Evolutionary conservation across 2,888 invertebrate genomes (phyloP).

Genomic region (Monoplex corrugatus): DNA sequence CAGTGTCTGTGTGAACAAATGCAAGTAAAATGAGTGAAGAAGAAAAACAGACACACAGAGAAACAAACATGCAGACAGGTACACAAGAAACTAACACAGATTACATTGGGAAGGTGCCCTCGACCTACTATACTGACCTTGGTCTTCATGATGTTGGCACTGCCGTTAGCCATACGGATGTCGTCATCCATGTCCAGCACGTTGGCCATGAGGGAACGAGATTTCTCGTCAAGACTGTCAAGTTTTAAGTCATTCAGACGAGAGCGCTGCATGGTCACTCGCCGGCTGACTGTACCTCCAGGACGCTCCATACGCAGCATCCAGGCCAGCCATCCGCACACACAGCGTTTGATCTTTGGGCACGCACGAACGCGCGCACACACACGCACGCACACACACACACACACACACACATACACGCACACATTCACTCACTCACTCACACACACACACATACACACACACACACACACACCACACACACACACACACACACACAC

Average conservation of each 20-base stretch:
- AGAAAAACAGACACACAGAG: background rate
- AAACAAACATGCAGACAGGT: no score
- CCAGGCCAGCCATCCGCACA: slow-evolving; percentile 99
- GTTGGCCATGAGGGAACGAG: slow-evolving; percentile 96
- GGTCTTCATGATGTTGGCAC: slow-evolving; percentile 59
- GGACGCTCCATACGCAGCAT: slow-evolving; percentile 97
- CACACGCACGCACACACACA: background rate
- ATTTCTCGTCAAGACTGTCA: slow-evolving; percentile 94
- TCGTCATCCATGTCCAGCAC: slow-evolving; percentile 98
- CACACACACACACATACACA: no score
- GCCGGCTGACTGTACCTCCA: slow-evolving; percentile 87
- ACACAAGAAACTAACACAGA: no score
- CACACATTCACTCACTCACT: no score
- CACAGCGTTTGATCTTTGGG: slow-evolving; percentile 94
- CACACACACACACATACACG: background rate
- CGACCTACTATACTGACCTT: no score
- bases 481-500: no score
- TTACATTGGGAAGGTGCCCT: no score
- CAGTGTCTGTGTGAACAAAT: no score
- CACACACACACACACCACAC: no score
- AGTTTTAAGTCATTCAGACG: slow-evolving; percentile 92
- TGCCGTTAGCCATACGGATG: slow-evolving; percentile 81
- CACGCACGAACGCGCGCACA: background rate
- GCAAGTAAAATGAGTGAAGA: no score
- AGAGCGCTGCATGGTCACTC: slow-evolving; percentile 93